Evolutionary conservation across 1,140 invertebrate genomes (phyloP), one percentile per base, ranked within the genome.

Genomic region (Nixonia krombeini): DNA sequence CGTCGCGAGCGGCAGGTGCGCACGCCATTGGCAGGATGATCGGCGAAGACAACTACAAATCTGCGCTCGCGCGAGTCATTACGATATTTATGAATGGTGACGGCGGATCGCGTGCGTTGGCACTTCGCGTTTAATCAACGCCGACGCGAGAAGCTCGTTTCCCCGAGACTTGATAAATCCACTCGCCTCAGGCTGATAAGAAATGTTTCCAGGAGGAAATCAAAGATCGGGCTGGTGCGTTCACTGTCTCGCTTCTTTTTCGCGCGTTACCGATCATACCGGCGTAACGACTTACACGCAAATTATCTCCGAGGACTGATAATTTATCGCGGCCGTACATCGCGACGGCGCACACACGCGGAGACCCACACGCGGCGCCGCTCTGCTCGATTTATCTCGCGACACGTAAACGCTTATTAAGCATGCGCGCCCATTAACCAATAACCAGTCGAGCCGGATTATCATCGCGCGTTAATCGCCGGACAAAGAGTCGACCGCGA

Each of bases 371-470:
- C 76, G 76, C 73, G 70, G 73, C 44, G 51, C n/a, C n/a, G 42
- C 63, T 25, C 61, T 68, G 64, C 58, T 59, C 76, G 69, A 79
- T 80, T 79, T 80, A 81, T 80, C 76, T 79, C 44, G 58, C 65
- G 72, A 78, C 74, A 73, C 71, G 72, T 79, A 74, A 81, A 81
- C 73, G 74, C 74, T 80, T 75, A 79, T 81, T 79, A 76, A 75
- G 70, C 61, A 73, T 70, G 68, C 59, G n/a, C n/a, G 52, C 35
- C 74, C 72, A 73, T 78, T 73, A 74, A 70, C 67, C 46, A 70
- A 73, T 66, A 73, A 74, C 61, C 68, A 31, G 52, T 28, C 55
- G 57, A 63, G 38, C 55, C 64, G 47, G 51, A 61, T 59, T 67
- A 73, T 73, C 51, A 17, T 70, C 64, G 58, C 67, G 65, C 58